Percentiles rank a stretch among this genome's conserved stretches.
Evolutionary conservation across 2,113 vertebrate species (phyloP).

Genomic region (Ginglymostoma cirratum): DNA sequence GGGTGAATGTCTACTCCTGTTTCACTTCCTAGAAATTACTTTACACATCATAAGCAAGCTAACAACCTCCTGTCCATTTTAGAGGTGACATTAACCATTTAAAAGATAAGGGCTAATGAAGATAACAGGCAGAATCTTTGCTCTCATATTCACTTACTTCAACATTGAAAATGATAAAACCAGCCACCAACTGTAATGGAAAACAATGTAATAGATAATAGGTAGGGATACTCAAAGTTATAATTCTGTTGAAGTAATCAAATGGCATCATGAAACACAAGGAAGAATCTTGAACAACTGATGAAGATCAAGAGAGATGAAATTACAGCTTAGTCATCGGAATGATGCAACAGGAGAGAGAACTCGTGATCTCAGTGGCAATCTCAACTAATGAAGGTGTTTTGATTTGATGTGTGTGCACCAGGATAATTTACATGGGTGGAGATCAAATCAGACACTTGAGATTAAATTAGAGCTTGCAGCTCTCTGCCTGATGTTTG

Average conservation of each 20-base stretch:
- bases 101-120: not conserved
- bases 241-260: not conserved
- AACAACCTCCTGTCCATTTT: not conserved
- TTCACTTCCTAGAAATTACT: not conserved
- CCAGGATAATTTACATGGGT: not conserved
- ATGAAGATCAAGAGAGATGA: not conserved
- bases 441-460: not conserved
- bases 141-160: not conserved
- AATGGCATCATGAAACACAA: not conserved
- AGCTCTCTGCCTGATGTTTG: not conserved
- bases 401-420: not conserved
- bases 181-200: not conserved
- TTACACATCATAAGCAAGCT: not conserved
- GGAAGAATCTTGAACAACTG: not conserved
- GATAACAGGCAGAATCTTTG: not conserved
- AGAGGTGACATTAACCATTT: not conserved
- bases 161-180: not conserved
- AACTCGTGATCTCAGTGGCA: not conserved
- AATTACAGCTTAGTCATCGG: conserved; percentile 1
- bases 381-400: not conserved
- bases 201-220: not conserved
- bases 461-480: not conserved
- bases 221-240: not conserved
- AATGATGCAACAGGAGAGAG: not conserved
- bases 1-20: not conserved